A percentile compares a stretch with the other conserved stretches of the same genome.
These are phyloP conservation scores for Stegodyphus dumicola DNA, from an alignment of 1,140 invertebrate species.

Conservation along the genomic window DNA sequence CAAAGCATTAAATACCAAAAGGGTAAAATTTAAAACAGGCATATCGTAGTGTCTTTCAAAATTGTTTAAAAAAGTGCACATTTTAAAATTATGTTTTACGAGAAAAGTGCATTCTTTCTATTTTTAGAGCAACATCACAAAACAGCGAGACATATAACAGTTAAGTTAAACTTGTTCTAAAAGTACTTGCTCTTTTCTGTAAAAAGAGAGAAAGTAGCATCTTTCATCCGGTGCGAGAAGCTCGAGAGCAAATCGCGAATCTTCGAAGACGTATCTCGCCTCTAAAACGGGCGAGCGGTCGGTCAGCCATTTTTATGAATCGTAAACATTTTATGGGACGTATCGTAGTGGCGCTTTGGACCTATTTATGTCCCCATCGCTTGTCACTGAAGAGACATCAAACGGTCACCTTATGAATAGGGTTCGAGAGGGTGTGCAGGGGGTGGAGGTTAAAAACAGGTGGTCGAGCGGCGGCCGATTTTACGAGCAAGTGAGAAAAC, in stretches of 20 bases:
- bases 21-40: no score
- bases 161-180: no score
- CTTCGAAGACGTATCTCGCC: background rate
- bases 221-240: constrained; percentile 11
- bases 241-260: constrained; percentile 25
- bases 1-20: no score
- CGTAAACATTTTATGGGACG: constrained; percentile 60
- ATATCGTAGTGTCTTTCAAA: no score
- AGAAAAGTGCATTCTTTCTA: no score
- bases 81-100: no score
- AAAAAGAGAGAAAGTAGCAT: background rate
- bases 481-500: constrained; percentile 45
- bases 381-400: constrained; percentile 51
- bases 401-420: constrained; percentile 57
- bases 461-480: constrained; percentile 11
- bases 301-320: constrained; percentile 58
- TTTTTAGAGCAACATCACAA: no score
- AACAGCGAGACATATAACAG: no score
- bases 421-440: background rate
- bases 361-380: constrained; percentile 56
- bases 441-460: constrained; percentile 31
- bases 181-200: background rate
- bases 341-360: constrained; percentile 51
- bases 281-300: constrained; percentile 8
- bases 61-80: no score